Evolutionary conservation across 2,113 vertebrate species (phyloP).

Genomic region (Odobenus rosmarus): DNA sequence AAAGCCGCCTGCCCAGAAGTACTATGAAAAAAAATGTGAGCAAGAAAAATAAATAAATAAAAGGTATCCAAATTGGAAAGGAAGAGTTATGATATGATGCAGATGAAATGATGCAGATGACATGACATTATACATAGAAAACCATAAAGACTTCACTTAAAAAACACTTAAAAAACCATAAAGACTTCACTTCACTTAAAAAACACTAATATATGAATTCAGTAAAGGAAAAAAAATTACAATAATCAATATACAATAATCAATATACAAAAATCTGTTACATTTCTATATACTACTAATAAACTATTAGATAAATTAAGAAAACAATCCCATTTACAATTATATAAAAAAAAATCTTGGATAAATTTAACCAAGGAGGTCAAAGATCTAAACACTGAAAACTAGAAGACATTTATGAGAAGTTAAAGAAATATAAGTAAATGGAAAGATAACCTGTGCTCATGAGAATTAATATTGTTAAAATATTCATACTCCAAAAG

Average conservation of each 20-base stretch:
- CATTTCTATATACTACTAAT: background rate
- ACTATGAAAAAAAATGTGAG: background rate
- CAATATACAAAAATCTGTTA: background rate
- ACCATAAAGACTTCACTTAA: background rate
- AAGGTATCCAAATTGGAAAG: background rate
- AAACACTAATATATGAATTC: background rate
- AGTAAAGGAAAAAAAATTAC: background rate
- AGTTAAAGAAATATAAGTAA: background rate
- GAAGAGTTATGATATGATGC: background rate
- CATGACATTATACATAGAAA: background rate
- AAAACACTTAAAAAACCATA: background rate
- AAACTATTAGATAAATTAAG: background rate
- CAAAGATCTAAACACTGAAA: background rate
- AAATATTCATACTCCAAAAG: background rate
- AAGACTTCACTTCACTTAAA: background rate
- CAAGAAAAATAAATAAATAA: background rate
- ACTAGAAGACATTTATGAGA: background rate
- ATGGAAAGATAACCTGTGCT: background rate
- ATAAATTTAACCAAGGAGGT: background rate
- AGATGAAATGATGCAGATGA: background rate
- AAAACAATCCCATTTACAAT: background rate
- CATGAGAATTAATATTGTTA: background rate
- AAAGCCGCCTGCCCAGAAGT: background rate
- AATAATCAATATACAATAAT: background rate
- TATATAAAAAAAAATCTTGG: background rate